phyloP scores from a whole-genome alignment of 2,113 vertebrate genomes.

The Macquaria ambigua region DNA sequence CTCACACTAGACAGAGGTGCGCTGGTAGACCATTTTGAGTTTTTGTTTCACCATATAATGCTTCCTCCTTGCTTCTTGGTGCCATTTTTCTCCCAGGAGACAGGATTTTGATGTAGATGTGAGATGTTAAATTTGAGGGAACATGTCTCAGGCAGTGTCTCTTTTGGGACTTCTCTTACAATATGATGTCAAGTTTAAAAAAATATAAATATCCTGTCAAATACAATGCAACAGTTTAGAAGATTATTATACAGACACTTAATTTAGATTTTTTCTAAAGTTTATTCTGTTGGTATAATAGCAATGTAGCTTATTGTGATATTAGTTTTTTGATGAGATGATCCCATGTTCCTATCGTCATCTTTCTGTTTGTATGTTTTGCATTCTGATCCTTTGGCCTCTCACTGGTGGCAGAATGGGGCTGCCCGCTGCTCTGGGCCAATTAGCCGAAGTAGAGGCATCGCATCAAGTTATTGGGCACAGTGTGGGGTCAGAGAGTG shows the following conservation, averaged over 20 bases:
- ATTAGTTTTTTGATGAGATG: conserved; percentile 9
- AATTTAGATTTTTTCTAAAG: neutral
- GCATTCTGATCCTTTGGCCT: conserved; percentile 41
- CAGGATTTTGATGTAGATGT: neutral
- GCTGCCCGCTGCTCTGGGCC: conserved; percentile 72
- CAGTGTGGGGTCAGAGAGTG: conserved; percentile 76
- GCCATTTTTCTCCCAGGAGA: neutral
- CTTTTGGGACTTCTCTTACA: neutral
- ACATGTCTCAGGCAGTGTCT: neutral
- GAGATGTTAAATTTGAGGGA: conserved; percentile 2
- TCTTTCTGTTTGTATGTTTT: conserved; percentile 37
- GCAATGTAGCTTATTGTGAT: neutral
- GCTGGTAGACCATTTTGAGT: conserved; percentile 1
- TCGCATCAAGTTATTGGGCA: conserved; percentile 69
- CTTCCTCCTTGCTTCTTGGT: neutral
- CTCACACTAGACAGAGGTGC: neutral
- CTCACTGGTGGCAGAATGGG: conserved; percentile 42
- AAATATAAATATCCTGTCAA: neutral
- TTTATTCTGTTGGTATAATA: neutral
- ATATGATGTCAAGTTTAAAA: neutral
- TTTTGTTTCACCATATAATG: neutral
- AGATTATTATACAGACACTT: neutral
- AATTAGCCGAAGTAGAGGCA: conserved; percentile 77
- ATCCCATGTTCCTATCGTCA: neutral
- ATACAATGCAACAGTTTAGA: neutral